A percentile compares a stretch with the other conserved stretches of the same genome.
Conservation (phyloP, 2,113 vertebrate genomes). For the Cranoglanis bouderius region DNA sequence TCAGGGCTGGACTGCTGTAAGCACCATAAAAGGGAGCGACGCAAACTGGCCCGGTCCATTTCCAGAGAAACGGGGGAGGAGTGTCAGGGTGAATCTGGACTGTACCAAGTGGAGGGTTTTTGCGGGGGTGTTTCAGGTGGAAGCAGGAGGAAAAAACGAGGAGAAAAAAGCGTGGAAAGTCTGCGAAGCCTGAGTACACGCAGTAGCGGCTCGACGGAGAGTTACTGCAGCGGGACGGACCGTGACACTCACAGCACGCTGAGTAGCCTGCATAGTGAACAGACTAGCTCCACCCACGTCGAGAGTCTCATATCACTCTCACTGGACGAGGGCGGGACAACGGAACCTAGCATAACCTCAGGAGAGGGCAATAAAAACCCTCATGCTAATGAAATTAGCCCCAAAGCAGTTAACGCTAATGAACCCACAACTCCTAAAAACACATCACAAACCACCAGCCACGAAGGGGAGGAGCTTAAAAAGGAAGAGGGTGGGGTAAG, state of each 20-base stretch:
- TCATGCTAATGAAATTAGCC: conserved; percentile 89
- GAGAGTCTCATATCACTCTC: conserved; percentile 90
- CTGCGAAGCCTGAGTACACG: conserved; percentile 91
- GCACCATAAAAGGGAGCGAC: conserved; percentile 63
- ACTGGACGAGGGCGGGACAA: conserved; percentile 71
- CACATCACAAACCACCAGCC: conserved; percentile 48
- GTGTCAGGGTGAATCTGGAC: conserved; percentile 67
- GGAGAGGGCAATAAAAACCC: conserved; percentile 97
- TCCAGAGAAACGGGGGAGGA: conserved; percentile 72
- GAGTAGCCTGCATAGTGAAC: conserved; percentile 95
- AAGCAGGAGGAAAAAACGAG: conserved; percentile 76
- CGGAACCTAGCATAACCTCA: conserved; percentile 73
- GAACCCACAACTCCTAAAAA: conserved; percentile 24
- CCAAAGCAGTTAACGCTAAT: conserved; percentile 64
- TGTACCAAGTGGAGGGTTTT: conserved; percentile 67
- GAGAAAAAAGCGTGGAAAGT: conserved; percentile 90
- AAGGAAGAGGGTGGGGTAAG: conserved; percentile 58
- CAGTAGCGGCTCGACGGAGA: conserved; percentile 94
- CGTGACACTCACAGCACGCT: conserved; percentile 94
- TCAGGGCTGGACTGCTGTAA: conserved; percentile 68
- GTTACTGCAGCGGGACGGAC: conserved; percentile 95
- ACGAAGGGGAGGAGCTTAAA: conserved; percentile 50
- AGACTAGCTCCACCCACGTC: conserved; percentile 94
- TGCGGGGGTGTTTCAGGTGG: conserved; percentile 62
- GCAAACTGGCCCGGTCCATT: conserved; percentile 72